phyloP scores from a whole-genome alignment of 2,797 vertebrate species.

The Enteromius viviparus region DNA sequence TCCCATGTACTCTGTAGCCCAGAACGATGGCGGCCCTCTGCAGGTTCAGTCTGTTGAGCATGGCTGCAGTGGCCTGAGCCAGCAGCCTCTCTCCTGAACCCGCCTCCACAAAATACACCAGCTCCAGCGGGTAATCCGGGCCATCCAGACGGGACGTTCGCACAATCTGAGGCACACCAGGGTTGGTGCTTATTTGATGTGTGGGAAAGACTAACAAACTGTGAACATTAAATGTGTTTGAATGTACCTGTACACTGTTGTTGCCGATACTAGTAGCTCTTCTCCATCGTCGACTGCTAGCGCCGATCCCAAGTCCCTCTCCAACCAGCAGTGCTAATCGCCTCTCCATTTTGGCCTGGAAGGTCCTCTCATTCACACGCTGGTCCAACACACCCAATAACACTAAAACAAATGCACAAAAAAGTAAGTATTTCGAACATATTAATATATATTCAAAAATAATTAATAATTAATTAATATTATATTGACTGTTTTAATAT shows the following conservation, averaged over 20 bases:
- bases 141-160: constrained; percentile 84
- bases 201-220: neutral
- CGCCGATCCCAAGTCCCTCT: constrained; percentile 79
- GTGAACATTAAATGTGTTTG: constrained; percentile 15
- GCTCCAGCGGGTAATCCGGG: constrained; percentile 84
- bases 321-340: constrained; percentile 89
- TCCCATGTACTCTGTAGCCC: constrained; percentile 89
- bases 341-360: constrained; percentile 91
- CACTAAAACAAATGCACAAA: constrained; percentile 73
- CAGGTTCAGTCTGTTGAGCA: constrained; percentile 90
- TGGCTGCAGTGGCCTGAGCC: constrained; percentile 81
- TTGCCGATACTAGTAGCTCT: constrained; percentile 87
- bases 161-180: constrained; percentile 81
- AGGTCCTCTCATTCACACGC: constrained; percentile 85
- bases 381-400: constrained; percentile 89
- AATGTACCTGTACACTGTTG: constrained; percentile 87
- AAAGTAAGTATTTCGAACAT: neutral
- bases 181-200: neutral
- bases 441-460: neutral
- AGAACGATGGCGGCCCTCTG: constrained; percentile 94
- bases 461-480: neutral
- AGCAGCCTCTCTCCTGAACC: constrained; percentile 85
- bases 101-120: constrained; percentile 94
- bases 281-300: constrained; percentile 82
- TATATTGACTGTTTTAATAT: neutral